phyloP scores from a whole-genome alignment of 2,113 vertebrate genomes.

The Centropristis striata region DNA sequence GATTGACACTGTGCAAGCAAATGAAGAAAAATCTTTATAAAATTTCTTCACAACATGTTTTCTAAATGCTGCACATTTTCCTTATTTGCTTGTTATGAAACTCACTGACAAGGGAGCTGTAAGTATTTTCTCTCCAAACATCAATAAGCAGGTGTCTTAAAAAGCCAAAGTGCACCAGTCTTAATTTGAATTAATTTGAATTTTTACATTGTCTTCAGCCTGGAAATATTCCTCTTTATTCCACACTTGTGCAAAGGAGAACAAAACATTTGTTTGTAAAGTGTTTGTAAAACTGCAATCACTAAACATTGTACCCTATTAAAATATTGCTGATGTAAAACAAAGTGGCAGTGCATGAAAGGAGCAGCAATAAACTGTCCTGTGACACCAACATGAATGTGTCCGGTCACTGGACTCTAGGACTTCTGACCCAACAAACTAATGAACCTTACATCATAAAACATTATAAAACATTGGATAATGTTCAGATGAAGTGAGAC shows the following conservation, averaged over 20 bases:
- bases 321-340: background rate
- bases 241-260: no score
- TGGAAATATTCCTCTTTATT: background rate
- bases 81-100: no score
- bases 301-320: background rate
- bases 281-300: background rate
- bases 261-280: no score
- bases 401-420: conserved; percentile 21
- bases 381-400: background rate
- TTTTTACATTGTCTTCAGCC: background rate
- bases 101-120: no score
- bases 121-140: no score
- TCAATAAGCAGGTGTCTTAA: no score
- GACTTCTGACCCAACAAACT: conserved; percentile 30
- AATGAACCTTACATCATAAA: conserved; percentile 7
- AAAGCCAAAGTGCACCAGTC: no score
- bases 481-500: conserved; percentile 7
- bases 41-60: no score
- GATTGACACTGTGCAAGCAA: no score
- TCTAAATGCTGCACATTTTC: no score
- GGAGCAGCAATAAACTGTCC: background rate
- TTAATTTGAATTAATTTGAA: no score
- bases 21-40: no score
- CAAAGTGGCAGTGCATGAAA: background rate
- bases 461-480: background rate